Conservation (phyloP, 2,797 vertebrate genomes). For the Hydrolagus colliei region DNA sequence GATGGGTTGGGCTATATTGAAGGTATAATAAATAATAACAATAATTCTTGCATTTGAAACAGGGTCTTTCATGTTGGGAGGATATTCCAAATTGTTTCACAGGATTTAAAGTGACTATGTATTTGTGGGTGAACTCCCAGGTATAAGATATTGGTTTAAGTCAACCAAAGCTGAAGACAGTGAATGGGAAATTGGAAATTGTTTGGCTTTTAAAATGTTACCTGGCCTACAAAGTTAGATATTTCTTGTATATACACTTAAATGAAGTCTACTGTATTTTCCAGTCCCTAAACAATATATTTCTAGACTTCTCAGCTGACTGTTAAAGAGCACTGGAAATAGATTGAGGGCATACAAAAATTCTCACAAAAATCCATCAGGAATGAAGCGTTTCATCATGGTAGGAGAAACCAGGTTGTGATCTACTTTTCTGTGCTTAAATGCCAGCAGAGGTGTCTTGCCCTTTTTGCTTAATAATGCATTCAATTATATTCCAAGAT, state of each 20-base stretch:
- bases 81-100: too few relatives aligned
- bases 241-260: background rate
- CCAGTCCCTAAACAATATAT: constrained; percentile 21
- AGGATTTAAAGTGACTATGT: too few relatives aligned
- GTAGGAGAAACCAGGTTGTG: constrained; percentile 15
- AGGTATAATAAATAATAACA: too few relatives aligned
- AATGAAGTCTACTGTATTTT: constrained; percentile 20
- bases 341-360: background rate
- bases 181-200: background rate
- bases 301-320: background rate
- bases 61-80: too few relatives aligned
- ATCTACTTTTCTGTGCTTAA: constrained; percentile 4
- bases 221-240: background rate
- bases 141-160: background rate
- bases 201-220: constrained; percentile 1
- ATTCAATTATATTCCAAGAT: constrained; percentile 29
- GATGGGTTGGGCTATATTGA: too few relatives aligned
- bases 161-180: background rate
- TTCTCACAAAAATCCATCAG: constrained; percentile 1
- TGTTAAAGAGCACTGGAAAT: constrained; percentile 14
- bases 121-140: too few relatives aligned
- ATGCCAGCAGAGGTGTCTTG: constrained; percentile 23
- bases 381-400: constrained; percentile 21
- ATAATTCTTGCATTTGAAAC: too few relatives aligned
- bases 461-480: constrained; percentile 26